Evolutionary conservation across 2,888 invertebrate genomes (phyloP), one percentile per base, ranked within the genome.

Genomic region (Gasteruption jaculator): DNA sequence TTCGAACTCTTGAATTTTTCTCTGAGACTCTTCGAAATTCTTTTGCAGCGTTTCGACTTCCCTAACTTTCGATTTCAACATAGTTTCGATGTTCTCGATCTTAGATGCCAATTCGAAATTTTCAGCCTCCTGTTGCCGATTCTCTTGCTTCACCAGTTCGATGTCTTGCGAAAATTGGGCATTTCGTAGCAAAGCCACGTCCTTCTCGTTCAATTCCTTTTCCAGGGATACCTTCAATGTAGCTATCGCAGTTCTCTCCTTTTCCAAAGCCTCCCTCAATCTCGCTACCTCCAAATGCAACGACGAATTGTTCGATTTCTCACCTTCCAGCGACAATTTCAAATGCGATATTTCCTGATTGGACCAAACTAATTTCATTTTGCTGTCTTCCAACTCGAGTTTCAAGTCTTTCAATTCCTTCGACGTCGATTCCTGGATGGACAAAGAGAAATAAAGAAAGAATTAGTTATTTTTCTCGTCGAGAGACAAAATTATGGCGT

Each of bases 161-260:
- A 86, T 79, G 48, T 83, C 83, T 65, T 89, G 89, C 0, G 88
- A 88, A 56, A 89, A 82, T 71, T 87, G 85, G 2, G 89, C 89
- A 65, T 87, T 90, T 33, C 87, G 76, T 39, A 90, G 63, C 35
- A 88, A 67, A 0, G 83, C 83, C 3, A 82, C 81, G 60, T 88
- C 83, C 60, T 86, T 88, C 51, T 87, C 87, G 6, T 82, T 77
- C 33, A 80, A 80, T 55, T 88, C 88, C 52, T 64, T 68, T 22
- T 71, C 69, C 21, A 68, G 40, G 14, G 52, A 58, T 1, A 58
- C 54, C 25, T 63, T 49, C 6, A 70, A 40, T 1, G 57, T 57
- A 0, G 59, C 60, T 7, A 49, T 53, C 3, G 56, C 43, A 11
- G 54, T 56, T 21, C 58, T 58, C 42, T 71, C 68, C 1, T 52